Percentiles rank a stretch among this genome's conserved stretches.
These are phyloP conservation scores for Notarius quadriscutis DNA, from an alignment of 2,113 vertebrate species.

Conservation along the genomic window DNA sequence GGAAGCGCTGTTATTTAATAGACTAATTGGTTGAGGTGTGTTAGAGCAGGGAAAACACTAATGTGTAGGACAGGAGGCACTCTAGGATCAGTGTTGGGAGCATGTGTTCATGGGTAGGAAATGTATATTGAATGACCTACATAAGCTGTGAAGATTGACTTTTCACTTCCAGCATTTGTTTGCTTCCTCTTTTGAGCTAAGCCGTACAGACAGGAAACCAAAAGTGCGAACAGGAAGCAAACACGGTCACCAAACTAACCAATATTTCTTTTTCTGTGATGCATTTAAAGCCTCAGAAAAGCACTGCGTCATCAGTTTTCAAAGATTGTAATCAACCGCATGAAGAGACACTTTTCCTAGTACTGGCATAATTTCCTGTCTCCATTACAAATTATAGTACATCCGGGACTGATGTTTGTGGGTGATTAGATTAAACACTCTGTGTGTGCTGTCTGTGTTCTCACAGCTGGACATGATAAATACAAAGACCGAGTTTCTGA, in stretches of 20 bases:
- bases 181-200: slow-evolving; percentile 58
- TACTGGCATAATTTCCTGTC: not conserved
- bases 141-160: slow-evolving; percentile 34
- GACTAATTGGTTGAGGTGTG: not conserved
- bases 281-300: slow-evolving; percentile 54
- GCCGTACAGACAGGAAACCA: slow-evolving; percentile 61
- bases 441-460: not conserved
- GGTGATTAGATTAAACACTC: too few relatives aligned
- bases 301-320: slow-evolving; percentile 21
- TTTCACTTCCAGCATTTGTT: slow-evolving; percentile 30
- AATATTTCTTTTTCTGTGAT: slow-evolving; percentile 57
- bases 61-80: not conserved
- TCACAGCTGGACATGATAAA: slow-evolving; percentile 54
- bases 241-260: slow-evolving; percentile 58
- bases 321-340: slow-evolving; percentile 16
- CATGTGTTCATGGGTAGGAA: not conserved
- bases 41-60: not conserved
- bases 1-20: not conserved
- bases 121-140: slow-evolving; percentile 52
- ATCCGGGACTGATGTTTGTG: not conserved
- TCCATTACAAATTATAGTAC: not conserved
- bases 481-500: slow-evolving; percentile 35
- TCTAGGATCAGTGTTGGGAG: not conserved
- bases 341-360: slow-evolving; percentile 12
- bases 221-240: slow-evolving; percentile 65